phyloP scores from a whole-genome alignment of 1,140 invertebrate genomes.

The Mercenaria mercenaria region DNA sequence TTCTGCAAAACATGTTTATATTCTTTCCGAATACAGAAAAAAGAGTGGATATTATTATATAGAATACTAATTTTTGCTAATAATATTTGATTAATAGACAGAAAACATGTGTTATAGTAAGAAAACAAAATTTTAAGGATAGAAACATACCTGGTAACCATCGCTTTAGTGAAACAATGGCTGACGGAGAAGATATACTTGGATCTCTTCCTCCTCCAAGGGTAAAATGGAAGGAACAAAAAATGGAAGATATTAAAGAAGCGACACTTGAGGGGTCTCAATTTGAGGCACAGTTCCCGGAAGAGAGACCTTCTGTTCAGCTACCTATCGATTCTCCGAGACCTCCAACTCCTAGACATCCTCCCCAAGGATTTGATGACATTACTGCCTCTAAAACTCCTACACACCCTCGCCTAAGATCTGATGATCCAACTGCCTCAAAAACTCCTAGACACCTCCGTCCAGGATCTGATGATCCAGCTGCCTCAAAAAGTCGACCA shows the following conservation, averaged over 20 bases:
- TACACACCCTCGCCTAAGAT: background rate
- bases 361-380: background rate
- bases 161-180: background rate
- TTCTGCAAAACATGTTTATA: background rate
- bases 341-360: background rate
- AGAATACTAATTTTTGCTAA: background rate
- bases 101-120: background rate
- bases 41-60: background rate
- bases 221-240: conserved; percentile 50
- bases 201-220: conserved; percentile 48
- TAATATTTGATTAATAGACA: too few relatives aligned
- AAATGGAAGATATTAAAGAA: conserved; percentile 60
- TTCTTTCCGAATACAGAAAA: background rate
- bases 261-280: conserved; percentile 57
- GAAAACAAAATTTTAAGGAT: background rate
- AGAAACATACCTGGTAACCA: background rate
- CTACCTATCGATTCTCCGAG: background rate
- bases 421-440: too few relatives aligned
- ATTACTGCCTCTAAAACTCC: background rate
- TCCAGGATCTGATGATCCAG: too few relatives aligned
- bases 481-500: too few relatives aligned
- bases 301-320: conserved; percentile 8
- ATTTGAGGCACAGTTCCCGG: conserved; percentile 53
- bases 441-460: too few relatives aligned
- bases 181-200: conserved; percentile 48